Evolutionary conservation across 2,113 vertebrate species (phyloP), one percentile per base, ranked within the genome.

Genomic region (Symphodus melops): DNA sequence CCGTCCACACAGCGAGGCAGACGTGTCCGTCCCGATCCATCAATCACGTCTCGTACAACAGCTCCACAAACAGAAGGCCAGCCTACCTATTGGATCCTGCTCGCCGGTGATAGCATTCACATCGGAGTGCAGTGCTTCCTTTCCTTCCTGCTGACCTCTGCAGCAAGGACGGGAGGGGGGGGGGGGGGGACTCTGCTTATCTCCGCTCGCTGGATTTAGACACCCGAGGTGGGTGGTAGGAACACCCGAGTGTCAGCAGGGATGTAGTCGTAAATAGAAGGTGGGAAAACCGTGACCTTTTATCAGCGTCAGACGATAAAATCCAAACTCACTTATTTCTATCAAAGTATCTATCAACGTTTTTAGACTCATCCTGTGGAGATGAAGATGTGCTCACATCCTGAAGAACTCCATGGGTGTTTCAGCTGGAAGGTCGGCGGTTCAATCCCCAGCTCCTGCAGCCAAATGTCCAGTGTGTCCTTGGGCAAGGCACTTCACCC

Each of bases 71-170:
- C 75, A 84, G 78, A 86, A 65, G 83, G 75, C 68, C 83, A 56
- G 84, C 44, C 69, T 49, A 68, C 68, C 41, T 12, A 46, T 77
- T 44, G 52, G 48, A 65, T 59, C 77, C 88, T 91, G 91, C 82
- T 83, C 12, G 9, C 58, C 68, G 19, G 65, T 36, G 89, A 92
- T 92, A 92, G 88, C 85, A 85, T 91, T 86, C 84, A 85, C 83
- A 12, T 62, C 28, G 73, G 61, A 68, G 77, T 37, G 60, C 72
- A 23, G 75, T 79, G 83, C 82, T 87, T 85, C 69, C 83, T 28
- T 70, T 87, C 79, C 87, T 91, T 92, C 91, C 91, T 85, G 85
- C 68, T 83, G 83, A 86, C 85, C 86, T 77, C 81, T 57, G 74
- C 81, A 23, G 68, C 53, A 49, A 86, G 74, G 79, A 85, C 82